Evolutionary conservation across 2,113 vertebrate genomes (phyloP), one percentile per base, ranked within the genome.

Genomic region (Fulica atra): DNA sequence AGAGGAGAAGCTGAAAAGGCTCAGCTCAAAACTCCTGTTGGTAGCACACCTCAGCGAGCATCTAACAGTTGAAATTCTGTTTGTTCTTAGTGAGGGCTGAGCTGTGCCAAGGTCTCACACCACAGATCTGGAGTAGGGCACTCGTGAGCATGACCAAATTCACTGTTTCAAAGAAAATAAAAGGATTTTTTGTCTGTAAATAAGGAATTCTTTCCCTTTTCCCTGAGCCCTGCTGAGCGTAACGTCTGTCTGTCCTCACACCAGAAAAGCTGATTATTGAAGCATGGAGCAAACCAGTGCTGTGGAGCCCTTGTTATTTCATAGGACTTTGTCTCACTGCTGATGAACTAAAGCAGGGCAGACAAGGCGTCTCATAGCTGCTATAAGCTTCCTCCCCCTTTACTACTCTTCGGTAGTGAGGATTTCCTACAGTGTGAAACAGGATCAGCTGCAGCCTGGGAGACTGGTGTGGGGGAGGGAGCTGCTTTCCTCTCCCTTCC

Each of bases 381-480:
- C 86, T 71, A 2, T 11, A 4, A 76, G 63, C n/a, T 16, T 29
- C 4, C 13, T 8, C 24, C 54, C 24, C 13, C 36, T 4, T 15
- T 28, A 64, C 65, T 79, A 9, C 93, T 69, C 64, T 16, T 31
- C 1, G 0, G 38, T 18, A 72, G 65, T 6, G 92, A 95, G 93
- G 79, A 61, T 96, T 97, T 88, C 92, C 90, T 79, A 4, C 73
- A 13, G 56, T 26, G 86, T 88, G 95, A 74, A 93, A 90, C 76
- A 76, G 79, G 68, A 90, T 94, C 95, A 93, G 94, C 65, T 1
- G 4, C 87, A 73, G 89, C 78, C 87, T 54, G 60, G 33, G 53
- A 64, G 40, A 10, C 68, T 10, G 63, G 40, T 1, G 1, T 25
- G 73, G 81, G 93, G 93, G 54, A 86, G 85, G 89, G 87, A 96